Conservation (phyloP, 2,113 vertebrate species). For the Semnornis frantzii region DNA sequence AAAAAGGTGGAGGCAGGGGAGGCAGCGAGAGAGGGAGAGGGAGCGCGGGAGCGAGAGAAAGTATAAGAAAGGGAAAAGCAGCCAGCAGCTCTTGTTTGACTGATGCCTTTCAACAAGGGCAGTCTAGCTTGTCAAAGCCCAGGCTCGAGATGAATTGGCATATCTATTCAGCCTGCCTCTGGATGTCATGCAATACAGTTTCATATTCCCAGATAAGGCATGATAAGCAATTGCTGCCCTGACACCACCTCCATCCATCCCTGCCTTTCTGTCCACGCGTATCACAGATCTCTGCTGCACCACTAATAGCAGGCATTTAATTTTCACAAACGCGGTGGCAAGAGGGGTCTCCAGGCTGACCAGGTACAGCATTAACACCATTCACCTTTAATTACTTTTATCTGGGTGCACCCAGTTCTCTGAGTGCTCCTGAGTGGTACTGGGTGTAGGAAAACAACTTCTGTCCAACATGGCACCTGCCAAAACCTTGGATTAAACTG, state of each 20-base stretch:
- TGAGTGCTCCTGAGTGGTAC: not conserved
- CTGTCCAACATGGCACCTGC: not conserved
- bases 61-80: constrained; percentile 80
- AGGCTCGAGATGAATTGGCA: constrained; percentile 94
- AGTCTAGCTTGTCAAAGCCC: constrained; percentile 98
- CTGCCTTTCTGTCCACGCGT: constrained; percentile 59
- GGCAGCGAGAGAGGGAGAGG: constrained; percentile 40
- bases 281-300: constrained; percentile 60
- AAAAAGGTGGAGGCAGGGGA: constrained; percentile 74
- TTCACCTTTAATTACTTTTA: constrained; percentile 65
- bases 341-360: constrained; percentile 46
- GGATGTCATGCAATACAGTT: constrained; percentile 91
- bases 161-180: constrained; percentile 88
- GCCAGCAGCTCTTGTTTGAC: constrained; percentile 85
- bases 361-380: constrained; percentile 52
- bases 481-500: not conserved
- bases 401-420: not conserved
- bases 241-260: constrained; percentile 79
- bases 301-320: constrained; percentile 75
- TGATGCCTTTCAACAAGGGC: constrained; percentile 98
- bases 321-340: constrained; percentile 62
- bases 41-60: constrained; percentile 73
- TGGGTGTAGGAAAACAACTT: not conserved
- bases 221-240: constrained; percentile 91
- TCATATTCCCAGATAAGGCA: constrained; percentile 97